A percentile compares a stretch with the other conserved stretches of the same genome.
Evolutionary conservation across 2,113 vertebrate genomes (phyloP).

Genomic region (Petroica traversi): DNA sequence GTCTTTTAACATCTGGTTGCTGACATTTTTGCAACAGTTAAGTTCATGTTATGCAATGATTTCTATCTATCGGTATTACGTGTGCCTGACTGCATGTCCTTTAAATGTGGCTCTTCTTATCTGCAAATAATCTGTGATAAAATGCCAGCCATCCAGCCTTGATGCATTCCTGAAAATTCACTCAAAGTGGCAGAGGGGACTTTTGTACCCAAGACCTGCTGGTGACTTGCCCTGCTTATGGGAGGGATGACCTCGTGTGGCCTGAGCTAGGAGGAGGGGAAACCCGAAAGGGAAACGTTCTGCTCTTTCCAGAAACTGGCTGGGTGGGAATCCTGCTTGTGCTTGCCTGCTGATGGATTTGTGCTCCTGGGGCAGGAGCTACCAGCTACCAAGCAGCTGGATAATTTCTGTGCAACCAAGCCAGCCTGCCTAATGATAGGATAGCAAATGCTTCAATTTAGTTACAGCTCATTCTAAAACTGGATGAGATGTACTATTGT

Average conservation of each 20-base stretch:
- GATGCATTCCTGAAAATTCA: not conserved
- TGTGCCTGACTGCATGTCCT: not conserved
- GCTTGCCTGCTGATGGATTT: not conserved
- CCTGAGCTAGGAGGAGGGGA: not conserved
- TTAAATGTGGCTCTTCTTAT: not conserved
- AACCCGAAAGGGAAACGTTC: not conserved
- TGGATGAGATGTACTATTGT: not conserved
- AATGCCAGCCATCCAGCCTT: not conserved
- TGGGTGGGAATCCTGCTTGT: not conserved
- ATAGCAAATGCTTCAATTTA: not conserved
- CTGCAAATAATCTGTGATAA: not conserved
- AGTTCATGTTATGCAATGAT: not conserved
- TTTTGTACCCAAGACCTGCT: not conserved
- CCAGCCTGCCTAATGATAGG: not conserved
- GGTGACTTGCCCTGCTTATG: not conserved
- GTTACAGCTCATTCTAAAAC: not conserved
- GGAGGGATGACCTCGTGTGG: accelerated
- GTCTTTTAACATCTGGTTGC: not conserved
- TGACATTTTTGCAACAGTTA: not conserved
- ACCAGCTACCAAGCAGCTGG: not conserved
- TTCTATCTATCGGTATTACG: not conserved
- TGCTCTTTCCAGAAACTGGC: not conserved
- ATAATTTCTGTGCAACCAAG: not conserved
- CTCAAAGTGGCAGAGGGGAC: not conserved
- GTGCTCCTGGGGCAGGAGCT: not conserved